Evolutionary conservation across 2,888 invertebrate species (phyloP).

Genomic region (Carpatolechia fugitivella): DNA sequence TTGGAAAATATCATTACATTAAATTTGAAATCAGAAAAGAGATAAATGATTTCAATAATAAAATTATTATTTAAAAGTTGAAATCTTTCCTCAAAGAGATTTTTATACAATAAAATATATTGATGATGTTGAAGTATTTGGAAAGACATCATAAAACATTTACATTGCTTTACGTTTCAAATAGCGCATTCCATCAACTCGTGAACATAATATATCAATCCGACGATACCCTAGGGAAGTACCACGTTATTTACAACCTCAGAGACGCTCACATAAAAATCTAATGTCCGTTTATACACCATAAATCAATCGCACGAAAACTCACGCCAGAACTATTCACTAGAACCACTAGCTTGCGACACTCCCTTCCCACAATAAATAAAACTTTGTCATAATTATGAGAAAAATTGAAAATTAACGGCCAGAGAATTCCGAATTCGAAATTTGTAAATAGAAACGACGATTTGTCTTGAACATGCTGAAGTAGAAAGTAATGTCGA

Average conservation of each 20-base stretch:
- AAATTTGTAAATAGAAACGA: slow-evolving; percentile 13
- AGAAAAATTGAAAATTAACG: slow-evolving; percentile 38
- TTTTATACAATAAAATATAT: too few species aligned
- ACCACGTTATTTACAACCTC: slow-evolving; percentile 64
- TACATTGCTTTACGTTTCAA: slow-evolving; percentile 13
- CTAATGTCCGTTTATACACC: slow-evolving; percentile 56
- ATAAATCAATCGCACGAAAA: slow-evolving; percentile 49
- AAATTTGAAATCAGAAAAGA: too few species aligned
- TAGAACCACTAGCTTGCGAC: slow-evolving; percentile 44
- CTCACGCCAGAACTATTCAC: neutral
- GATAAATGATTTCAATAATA: too few species aligned
- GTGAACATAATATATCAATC: slow-evolving; percentile 14
- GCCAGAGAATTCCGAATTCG: slow-evolving; percentile 4
- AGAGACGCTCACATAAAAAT: slow-evolving; percentile 67
- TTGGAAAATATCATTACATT: too few species aligned
- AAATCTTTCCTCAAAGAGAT: too few species aligned
- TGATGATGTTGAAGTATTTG: neutral
- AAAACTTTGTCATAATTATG: slow-evolving; percentile 42
- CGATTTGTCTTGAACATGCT: slow-evolving; percentile 13
- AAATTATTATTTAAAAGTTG: too few species aligned
- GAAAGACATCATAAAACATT: neutral
- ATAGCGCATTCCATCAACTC: neutral
- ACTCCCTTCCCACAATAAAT: slow-evolving; percentile 51
- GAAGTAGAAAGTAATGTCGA: slow-evolving; percentile 15
- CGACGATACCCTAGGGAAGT: slow-evolving; percentile 39